These are phyloP conservation scores for Conus ventricosus DNA, from an alignment of 1,140 invertebrate species.

Conservation along the genomic window DNA sequence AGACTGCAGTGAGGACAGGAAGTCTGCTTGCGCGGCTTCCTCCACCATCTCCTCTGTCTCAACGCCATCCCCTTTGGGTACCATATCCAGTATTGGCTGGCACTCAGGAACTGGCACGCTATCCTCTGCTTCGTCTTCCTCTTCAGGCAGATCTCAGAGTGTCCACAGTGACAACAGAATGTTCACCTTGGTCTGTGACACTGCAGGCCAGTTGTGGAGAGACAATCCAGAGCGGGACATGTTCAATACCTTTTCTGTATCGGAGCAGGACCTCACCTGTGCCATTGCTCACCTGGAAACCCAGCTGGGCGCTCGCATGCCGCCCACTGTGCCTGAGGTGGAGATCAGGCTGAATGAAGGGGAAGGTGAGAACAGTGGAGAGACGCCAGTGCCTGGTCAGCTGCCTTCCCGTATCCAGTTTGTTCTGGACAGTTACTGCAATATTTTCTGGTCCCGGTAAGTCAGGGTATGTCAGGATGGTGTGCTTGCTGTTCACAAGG, in stretches of 20 bases:
- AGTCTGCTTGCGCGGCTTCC: background rate
- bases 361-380: background rate
- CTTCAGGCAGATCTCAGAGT: background rate
- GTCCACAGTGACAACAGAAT: background rate
- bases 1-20: background rate
- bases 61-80: background rate
- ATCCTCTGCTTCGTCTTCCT: background rate
- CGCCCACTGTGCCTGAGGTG: background rate
- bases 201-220: conserved; percentile 63
- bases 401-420: conserved; percentile 64
- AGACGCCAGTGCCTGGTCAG: conserved; percentile 14
- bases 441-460: conserved; percentile 68
- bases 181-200: conserved; percentile 33
- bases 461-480: conserved; percentile 15
- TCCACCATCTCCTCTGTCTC: background rate
- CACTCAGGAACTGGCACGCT: background rate
- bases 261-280: conserved; percentile 66
- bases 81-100: background rate
- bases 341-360: background rate
- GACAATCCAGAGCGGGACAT: conserved; percentile 69
- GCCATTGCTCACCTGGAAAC: conserved; percentile 67
- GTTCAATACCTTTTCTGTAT: conserved; percentile 70
- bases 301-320: conserved; percentile 52
- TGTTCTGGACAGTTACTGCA: conserved; percentile 70
- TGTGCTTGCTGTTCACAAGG: too few relatives aligned